These are phyloP conservation scores for Drosophila grimshawi DNA, from an alignment of 1,140 invertebrate species.

Conservation along the genomic window DNA sequence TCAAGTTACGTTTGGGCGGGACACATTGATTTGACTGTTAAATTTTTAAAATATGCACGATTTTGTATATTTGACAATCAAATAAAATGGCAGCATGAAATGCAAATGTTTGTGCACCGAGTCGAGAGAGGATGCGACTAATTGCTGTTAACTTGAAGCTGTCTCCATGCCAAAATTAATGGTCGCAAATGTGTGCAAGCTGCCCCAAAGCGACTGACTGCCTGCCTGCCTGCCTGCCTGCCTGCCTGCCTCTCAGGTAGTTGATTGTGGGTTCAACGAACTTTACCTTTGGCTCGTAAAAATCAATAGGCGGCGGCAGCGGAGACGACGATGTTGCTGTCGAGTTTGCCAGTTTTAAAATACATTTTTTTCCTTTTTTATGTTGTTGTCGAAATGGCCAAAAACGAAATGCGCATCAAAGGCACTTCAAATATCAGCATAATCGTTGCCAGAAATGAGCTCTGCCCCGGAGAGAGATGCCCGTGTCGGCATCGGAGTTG, in stretches of 20 bases:
- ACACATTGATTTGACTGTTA: slow-evolving; percentile 15
- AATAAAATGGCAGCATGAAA: slow-evolving; percentile 25
- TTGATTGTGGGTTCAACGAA: slow-evolving; percentile 58
- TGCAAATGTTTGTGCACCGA: slow-evolving; percentile 36
- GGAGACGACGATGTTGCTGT: slow-evolving; percentile 1
- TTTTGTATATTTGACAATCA: slow-evolving; percentile 31
- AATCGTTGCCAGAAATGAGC: slow-evolving; percentile 57
- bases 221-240: not conserved
- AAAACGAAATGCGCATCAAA: slow-evolving; percentile 74
- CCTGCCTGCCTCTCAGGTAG: slow-evolving; percentile 26
- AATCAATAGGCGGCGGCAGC: slow-evolving; percentile 70
- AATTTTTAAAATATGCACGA: slow-evolving; percentile 1
- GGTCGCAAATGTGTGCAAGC: slow-evolving; percentile 50
- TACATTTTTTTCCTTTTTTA: slow-evolving; percentile 53
- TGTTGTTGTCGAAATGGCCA: slow-evolving; percentile 23
- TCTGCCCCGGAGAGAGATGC: not conserved
- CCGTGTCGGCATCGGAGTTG: not conserved
- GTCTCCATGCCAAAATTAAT: slow-evolving; percentile 58
- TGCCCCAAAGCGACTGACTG: not conserved
- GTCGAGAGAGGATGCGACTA: slow-evolving; percentile 60
- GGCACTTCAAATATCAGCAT: slow-evolving; percentile 79
- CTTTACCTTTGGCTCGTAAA: slow-evolving; percentile 74
- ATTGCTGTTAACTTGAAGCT: slow-evolving; percentile 69
- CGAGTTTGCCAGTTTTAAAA: slow-evolving; percentile 61
- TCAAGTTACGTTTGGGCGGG: slow-evolving; percentile 7